Evolutionary conservation across 1,140 invertebrate genomes (phyloP), one percentile per base, ranked within the genome.

Genomic region (Panagrolaimus sp.): DNA sequence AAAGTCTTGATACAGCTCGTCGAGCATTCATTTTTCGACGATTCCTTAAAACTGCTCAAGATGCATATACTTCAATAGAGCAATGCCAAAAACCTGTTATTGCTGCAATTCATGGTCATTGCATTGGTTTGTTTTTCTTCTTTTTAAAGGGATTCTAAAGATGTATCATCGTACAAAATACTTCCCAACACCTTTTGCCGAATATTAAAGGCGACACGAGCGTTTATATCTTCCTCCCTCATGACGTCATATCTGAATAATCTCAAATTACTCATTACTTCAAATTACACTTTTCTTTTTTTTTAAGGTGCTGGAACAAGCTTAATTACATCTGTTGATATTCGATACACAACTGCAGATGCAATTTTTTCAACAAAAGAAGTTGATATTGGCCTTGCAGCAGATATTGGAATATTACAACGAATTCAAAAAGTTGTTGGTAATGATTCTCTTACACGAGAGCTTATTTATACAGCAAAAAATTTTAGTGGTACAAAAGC

Each of bases 371-470:
- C 91, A 86, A 88, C 95, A 8, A 93, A 86, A 82, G 86, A 87
- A 75, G 80, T 86, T 5, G 85, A 87, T 65, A 72, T 87, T 72
- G 93, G 93, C 1, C 86, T 98, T 84, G 91, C 93, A 61, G 92
- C 95, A 63, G 95, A 98, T 87, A 89, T 98, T 45, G 95, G 95
- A 27, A 89, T 90, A 1, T 85, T 98, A 38, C 94, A 98, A 85
- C 88, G 94, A 74, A 84, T 98, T 42, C 93, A 93, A n/a, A 94
- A 92, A 86, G 87, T 93, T 1, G 87, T 96, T 57, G 92, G 92
- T 9, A 95, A 88, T 80, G 88, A 91, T 48, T 94, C 92, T 79
- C 85, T 92, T 57, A 89, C 88, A 0, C 86, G 92, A 48, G 95
- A 98, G 83, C 85, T 97, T 8, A 89, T 89, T 68, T 93, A 88